phyloP scores from a whole-genome alignment of 2,113 vertebrate species.

The Pseudorhombus dupliciocellatus region DNA sequence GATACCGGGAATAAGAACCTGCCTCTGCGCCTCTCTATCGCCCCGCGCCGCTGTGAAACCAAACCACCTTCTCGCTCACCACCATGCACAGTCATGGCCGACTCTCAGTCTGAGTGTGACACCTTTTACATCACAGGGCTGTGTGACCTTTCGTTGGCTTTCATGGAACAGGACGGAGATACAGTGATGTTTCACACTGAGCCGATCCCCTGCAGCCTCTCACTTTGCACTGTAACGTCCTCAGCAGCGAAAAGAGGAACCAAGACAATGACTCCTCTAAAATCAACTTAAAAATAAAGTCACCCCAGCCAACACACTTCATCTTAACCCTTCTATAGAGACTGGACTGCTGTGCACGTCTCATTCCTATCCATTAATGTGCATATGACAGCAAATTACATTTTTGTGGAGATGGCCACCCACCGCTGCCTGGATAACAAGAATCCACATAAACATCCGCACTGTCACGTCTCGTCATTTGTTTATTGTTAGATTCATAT shows the following conservation, averaged over 20 bases:
- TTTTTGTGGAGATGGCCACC: too few species aligned
- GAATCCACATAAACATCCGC: too few species aligned
- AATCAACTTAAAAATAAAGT: too few species aligned
- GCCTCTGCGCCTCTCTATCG: conserved; percentile 47
- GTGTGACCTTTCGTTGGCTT: conserved; percentile 67
- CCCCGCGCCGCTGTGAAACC: conserved; percentile 75
- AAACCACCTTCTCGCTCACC: conserved; percentile 51
- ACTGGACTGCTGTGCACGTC: too few species aligned
- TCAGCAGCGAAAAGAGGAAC: not conserved
- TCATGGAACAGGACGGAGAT: conserved; percentile 22
- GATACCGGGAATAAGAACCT: conserved; percentile 69
- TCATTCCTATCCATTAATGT: too few species aligned
- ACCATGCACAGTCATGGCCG: conserved; percentile 77
- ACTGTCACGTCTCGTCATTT: too few species aligned
- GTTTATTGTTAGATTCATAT: too few species aligned
- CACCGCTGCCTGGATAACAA: too few species aligned
- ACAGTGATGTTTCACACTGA: conserved; percentile 1
- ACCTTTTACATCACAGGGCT: conserved; percentile 43
- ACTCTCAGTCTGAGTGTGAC: conserved; percentile 80
- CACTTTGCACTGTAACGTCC: not conserved
- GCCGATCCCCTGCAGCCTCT: not conserved
- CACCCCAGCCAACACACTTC: too few species aligned
- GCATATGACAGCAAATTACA: too few species aligned
- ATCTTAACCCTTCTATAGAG: too few species aligned
- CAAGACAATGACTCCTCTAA: too few species aligned